Base-by-base conservation (phyloP, 2,888 invertebrate species). In the Athalia cordata region DNA sequence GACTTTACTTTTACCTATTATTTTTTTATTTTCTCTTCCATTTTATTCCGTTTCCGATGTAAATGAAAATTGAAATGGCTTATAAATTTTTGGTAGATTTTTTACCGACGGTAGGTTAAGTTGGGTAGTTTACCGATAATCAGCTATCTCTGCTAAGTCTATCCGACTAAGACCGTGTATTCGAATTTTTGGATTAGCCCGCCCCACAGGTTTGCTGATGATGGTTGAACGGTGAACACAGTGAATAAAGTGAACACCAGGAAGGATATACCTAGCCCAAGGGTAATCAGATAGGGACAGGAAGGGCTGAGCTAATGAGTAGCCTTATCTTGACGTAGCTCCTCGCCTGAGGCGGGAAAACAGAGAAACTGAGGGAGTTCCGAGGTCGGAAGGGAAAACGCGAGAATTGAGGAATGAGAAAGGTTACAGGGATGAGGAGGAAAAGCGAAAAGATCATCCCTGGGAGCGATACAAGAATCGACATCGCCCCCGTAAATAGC, bases 241-340 rank as follows among this genome's bases (percentile, higher is more conserved):
- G 55, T 11, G 55, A n/a, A 55, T 11, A 55, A 9, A 55, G 11
- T 55, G 62, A 62, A 13, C 8, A 75, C 43, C 62, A n/a, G 75
- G 64, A 75, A 62, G 75, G 61, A 75, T 62, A 52, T 62, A 75
- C 75, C 29, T 29, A 29, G 29, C 75, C 75, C 75, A 47, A 50
- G 64, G 75, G 62, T 75, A 64, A 75, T 75, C 75, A 64, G 75
- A 75, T 75, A 75, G 62, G 75, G 29, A 49, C 50, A 55, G 75
- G 43, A 64, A 75, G 75, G 64, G 49, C 45, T 75, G 62, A 64
- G 75, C 75, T 75, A 75, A 75, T 64, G 75, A 61, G 75, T 64
- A 64, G 75, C 52, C 75, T 75, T 75, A 75, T 75, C 75, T 61
- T 50, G 55, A 62, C 50, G 62, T 29, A 29, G 29, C 52, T 62